phyloP scores from a whole-genome alignment of 2,888 invertebrate species.

The Ectobius pallidus region DNA sequence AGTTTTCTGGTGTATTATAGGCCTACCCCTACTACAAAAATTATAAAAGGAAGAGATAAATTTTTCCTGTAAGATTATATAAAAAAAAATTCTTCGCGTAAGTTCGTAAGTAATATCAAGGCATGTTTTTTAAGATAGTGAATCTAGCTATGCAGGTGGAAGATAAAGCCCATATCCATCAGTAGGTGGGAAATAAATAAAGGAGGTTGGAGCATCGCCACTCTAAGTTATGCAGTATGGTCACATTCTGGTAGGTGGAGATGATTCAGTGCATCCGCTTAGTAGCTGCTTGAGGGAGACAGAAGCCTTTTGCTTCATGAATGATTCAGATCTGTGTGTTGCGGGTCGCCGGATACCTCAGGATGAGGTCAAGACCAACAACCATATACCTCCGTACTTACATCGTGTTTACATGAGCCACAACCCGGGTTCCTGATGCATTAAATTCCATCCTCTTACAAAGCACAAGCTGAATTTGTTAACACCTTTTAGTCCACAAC shows the following conservation, averaged over 20 bases:
- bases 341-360: conserved; percentile 37
- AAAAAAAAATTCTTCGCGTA: too few species aligned
- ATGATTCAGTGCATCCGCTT: conserved; percentile 30
- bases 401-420: neutral
- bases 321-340: conserved; percentile 36
- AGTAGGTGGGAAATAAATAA: neutral
- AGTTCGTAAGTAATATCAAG: too few species aligned
- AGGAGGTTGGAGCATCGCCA: neutral
- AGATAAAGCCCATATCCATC: neutral
- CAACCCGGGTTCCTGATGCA: neutral
- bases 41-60: too few species aligned
- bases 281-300: conserved; percentile 5
- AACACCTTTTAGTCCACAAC: neutral
- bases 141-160: neutral
- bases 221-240: conserved; percentile 11
- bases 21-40: too few species aligned
- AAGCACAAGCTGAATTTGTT: conserved; percentile 7
- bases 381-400: neutral
- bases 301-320: conserved; percentile 31
- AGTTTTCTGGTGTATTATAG: too few species aligned
- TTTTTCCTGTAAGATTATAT: too few species aligned
- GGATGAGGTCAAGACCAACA: conserved; percentile 39
- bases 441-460: too few species aligned
- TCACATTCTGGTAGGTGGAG: neutral
- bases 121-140: too few species aligned